Evolutionary conservation across 1,140 invertebrate species (phyloP).

Genomic region (Polypedilum vanderplanki): DNA sequence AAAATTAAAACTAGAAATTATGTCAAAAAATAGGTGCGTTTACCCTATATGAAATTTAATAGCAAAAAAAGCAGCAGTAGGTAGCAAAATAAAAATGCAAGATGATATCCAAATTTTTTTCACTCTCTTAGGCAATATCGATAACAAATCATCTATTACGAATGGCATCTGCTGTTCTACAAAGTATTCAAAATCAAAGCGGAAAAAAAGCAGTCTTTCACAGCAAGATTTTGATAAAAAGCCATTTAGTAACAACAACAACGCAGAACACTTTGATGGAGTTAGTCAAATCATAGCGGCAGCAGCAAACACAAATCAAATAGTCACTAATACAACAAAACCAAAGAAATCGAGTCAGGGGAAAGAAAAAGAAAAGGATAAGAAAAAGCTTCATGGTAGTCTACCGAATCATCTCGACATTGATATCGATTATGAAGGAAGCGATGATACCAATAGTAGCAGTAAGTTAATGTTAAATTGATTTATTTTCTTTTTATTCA

Average conservation of each 20-base stretch:
- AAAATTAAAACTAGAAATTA: too few species aligned
- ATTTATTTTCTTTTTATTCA: background rate
- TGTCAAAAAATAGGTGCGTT: too few species aligned
- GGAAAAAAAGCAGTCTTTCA: constrained; percentile 34
- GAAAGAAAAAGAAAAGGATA: constrained; percentile 33
- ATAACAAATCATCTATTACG: constrained; percentile 35
- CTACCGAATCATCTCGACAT: constrained; percentile 62
- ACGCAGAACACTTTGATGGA: constrained; percentile 33
- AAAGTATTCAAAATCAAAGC: constrained; percentile 45
- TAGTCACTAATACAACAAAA: background rate
- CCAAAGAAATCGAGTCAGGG: constrained; percentile 10
- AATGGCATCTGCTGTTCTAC: constrained; percentile 35
- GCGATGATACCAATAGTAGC: constrained; percentile 12
- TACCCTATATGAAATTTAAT: too few species aligned
- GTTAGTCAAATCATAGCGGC: background rate
- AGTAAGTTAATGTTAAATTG: background rate
- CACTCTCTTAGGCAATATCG: constrained; percentile 40
- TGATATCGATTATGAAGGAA: constrained; percentile 25
- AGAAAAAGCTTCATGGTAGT: constrained; percentile 55
- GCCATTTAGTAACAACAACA: constrained; percentile 9
- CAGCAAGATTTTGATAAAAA: background rate
- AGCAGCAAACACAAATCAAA: background rate
- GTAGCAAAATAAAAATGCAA: background rate
- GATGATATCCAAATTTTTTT: constrained; percentile 36
- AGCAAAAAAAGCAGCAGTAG: background rate